Percentiles rank a stretch among this genome's conserved stretches.
phyloP scores from a whole-genome alignment of 1,140 invertebrate species.

The Brachionus angularis region DNA sequence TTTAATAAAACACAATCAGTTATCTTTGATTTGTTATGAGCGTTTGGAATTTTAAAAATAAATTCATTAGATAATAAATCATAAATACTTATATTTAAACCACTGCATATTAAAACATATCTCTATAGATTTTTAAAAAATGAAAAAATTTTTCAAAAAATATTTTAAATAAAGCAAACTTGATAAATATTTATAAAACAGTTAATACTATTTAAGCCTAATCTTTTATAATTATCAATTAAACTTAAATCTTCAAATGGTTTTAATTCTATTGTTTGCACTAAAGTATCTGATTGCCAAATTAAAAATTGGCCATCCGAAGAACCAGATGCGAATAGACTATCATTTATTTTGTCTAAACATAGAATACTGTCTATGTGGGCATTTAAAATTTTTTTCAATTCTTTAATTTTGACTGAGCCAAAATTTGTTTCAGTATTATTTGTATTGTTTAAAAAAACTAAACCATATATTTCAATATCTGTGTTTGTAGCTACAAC shows the following conservation, averaged over 20 bases:
- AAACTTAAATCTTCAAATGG: slow-evolving; percentile 1
- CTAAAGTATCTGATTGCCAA: background rate
- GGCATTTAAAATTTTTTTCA: background rate
- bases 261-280: background rate
- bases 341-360: slow-evolving; percentile 3
- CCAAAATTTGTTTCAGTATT: background rate
- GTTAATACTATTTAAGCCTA: background rate
- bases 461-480: slow-evolving; percentile 20
- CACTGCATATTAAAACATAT: slow-evolving; percentile 1
- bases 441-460: background rate
- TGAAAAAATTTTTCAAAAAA: background rate
- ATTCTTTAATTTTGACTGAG: slow-evolving; percentile 1
- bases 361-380: background rate
- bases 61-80: background rate
- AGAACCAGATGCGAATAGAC: background rate
- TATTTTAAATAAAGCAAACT: background rate
- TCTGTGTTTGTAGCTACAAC: slow-evolving; percentile 25
- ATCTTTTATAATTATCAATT: background rate
- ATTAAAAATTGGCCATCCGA: slow-evolving; percentile 3
- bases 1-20: background rate
- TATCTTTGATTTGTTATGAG: slow-evolving; percentile 3
- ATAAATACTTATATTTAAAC: slow-evolving; percentile 5
- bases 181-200: background rate
- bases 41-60: background rate
- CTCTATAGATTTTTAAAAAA: background rate